Percentiles rank a stretch among this genome's conserved stretches.
Evolutionary conservation across 1,140 invertebrate genomes (phyloP).

Genomic region (Drosophila setifemur): DNA sequence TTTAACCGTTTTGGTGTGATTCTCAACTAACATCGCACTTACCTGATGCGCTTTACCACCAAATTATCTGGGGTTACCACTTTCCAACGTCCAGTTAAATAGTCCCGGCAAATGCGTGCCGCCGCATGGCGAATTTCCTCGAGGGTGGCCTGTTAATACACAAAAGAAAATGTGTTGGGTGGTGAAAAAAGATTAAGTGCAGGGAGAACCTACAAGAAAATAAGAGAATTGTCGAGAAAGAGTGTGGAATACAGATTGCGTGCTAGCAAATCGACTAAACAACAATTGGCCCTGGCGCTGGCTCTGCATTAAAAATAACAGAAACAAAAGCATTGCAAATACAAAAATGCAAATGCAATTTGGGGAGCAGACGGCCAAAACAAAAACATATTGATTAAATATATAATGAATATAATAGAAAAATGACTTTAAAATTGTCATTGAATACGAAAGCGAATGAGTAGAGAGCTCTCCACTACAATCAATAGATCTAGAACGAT

Average conservation of each 20-base stretch:
- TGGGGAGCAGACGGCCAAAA: slow-evolving; percentile 1
- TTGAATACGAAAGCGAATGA: neutral
- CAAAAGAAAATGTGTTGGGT: slow-evolving; percentile 1
- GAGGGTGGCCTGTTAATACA: slow-evolving; percentile 61
- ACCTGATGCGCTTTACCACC: slow-evolving; percentile 92
- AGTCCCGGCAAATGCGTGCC: slow-evolving; percentile 93
- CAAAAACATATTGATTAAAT: slow-evolving; percentile 29
- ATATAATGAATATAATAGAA: neutral
- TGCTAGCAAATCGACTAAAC: slow-evolving; percentile 59
- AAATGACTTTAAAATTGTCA: neutral
- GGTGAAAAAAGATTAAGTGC: neutral
- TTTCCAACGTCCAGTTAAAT: slow-evolving; percentile 94
- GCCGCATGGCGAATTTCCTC: slow-evolving; percentile 91
- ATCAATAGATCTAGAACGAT: neutral
- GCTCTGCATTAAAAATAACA: slow-evolving; percentile 24
- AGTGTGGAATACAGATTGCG: slow-evolving; percentile 3
- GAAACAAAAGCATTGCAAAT: slow-evolving; percentile 12
- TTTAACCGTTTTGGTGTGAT: no score
- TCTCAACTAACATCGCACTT: no score
- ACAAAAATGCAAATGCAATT: slow-evolving; percentile 44
- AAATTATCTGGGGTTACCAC: slow-evolving; percentile 89
- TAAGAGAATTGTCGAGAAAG: slow-evolving; percentile 1
- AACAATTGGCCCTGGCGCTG: slow-evolving; percentile 7
- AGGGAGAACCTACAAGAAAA: neutral
- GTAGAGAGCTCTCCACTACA: no score